A percentile compares a stretch with the other conserved stretches of the same genome.
Conservation (phyloP, 1,140 invertebrate genomes). For the Batillaria attramentaria region DNA sequence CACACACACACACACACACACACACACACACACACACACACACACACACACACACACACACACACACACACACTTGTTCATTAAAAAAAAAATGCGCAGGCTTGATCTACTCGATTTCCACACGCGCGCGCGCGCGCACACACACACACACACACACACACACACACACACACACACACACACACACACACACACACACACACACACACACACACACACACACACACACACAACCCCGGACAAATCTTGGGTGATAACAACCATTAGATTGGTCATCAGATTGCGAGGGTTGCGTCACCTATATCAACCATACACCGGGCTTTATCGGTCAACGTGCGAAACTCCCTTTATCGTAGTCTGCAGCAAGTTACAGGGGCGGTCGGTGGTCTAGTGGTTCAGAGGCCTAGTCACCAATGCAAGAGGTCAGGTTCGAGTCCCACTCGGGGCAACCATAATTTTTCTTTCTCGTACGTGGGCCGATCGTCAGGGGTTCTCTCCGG, state of each 20-base stretch:
- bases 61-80: neutral
- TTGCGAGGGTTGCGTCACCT: neutral
- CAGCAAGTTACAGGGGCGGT: too few relatives aligned
- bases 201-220: neutral
- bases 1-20: neutral
- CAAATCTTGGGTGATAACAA: neutral
- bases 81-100: neutral
- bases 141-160: constrained; percentile 5
- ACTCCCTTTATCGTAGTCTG: too few relatives aligned
- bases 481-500: too few relatives aligned
- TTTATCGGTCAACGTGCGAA: too few relatives aligned
- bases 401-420: too few relatives aligned
- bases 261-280: neutral
- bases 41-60: neutral
- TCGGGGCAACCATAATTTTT: too few relatives aligned
- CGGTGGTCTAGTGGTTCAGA: too few relatives aligned
- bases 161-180: neutral
- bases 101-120: neutral
- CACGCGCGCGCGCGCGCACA: neutral
- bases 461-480: too few relatives aligned
- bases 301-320: neutral
- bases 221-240: too few relatives aligned
- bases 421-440: too few relatives aligned
- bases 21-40: neutral
- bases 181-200: neutral